phyloP scores from a whole-genome alignment of 1,140 invertebrate species.

The Ceratoteleas bidentatus region DNA sequence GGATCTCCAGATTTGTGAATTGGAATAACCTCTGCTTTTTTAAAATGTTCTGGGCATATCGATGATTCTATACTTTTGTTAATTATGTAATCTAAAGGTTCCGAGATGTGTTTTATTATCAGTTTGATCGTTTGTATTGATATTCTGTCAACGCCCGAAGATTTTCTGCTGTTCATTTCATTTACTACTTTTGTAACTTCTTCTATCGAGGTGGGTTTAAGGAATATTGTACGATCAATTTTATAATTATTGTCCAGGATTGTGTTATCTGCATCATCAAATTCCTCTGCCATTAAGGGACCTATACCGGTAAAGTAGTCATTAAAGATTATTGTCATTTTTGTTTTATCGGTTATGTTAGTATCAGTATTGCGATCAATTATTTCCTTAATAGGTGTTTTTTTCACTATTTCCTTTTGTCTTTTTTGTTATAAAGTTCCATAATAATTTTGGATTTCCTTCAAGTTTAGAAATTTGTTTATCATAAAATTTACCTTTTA shows the following conservation, averaged over 20 bases:
- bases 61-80: conserved; percentile 6
- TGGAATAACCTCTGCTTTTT: conserved; percentile 18
- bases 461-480: not conserved
- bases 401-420: conserved; percentile 2
- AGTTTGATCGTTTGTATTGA: not conserved
- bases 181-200: conserved; percentile 16
- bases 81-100: conserved; percentile 1
- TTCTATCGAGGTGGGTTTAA: not conserved
- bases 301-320: conserved; percentile 20
- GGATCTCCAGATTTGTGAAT: conserved; percentile 6
- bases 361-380: not conserved
- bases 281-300: not conserved
- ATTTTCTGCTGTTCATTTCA: conserved; percentile 12
- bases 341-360: not conserved
- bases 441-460: not conserved
- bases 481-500: conserved; percentile 2
- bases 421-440: conserved; percentile 13
- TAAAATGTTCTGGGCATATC: conserved; percentile 15
- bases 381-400: too few relatives aligned
- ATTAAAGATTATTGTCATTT: conserved; percentile 10
- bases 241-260: not conserved
- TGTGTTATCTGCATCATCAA: conserved; percentile 9
- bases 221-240: not conserved
- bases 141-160: not conserved
- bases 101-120: not conserved